Evolutionary conservation across 2,888 invertebrate genomes (phyloP).

Genomic region (Pinctada fucata): DNA sequence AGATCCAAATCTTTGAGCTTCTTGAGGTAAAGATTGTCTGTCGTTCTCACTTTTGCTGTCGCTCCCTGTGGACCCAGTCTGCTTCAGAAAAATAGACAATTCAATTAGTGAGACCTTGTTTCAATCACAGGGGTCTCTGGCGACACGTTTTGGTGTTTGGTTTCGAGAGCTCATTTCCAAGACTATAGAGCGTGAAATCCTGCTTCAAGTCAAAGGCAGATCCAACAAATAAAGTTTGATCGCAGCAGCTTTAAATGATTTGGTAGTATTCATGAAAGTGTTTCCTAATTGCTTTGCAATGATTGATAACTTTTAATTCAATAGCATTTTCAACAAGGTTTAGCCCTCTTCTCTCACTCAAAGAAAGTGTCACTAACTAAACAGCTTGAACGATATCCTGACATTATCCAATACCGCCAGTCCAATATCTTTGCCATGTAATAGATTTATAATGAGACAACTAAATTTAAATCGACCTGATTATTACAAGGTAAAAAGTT

Average conservation of each 20-base stretch:
- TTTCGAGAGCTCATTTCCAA: conserved; percentile 6
- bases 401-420: not conserved
- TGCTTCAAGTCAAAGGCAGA: not conserved
- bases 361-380: not conserved
- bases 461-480: too few species aligned
- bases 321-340: conserved; percentile 7
- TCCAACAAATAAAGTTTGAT: not conserved
- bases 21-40: not conserved
- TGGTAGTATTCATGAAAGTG: not conserved
- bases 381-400: not conserved
- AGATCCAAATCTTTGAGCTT: too few species aligned
- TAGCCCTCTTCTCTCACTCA: not conserved
- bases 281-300: not conserved
- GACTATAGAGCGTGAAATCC: conserved; percentile 7
- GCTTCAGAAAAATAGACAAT: conserved; percentile 8
- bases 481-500: too few species aligned
- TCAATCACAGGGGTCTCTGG: conserved; percentile 13
- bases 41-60: not conserved
- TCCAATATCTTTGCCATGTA: not conserved
- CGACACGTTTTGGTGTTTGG: conserved; percentile 1
- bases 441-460: not conserved
- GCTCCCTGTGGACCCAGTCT: not conserved
- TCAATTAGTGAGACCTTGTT: conserved; percentile 19
- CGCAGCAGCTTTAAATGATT: not conserved
- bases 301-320: conserved; percentile 6